Conservation (phyloP, 1,140 invertebrate species). For the Lepidurus packardi region DNA sequence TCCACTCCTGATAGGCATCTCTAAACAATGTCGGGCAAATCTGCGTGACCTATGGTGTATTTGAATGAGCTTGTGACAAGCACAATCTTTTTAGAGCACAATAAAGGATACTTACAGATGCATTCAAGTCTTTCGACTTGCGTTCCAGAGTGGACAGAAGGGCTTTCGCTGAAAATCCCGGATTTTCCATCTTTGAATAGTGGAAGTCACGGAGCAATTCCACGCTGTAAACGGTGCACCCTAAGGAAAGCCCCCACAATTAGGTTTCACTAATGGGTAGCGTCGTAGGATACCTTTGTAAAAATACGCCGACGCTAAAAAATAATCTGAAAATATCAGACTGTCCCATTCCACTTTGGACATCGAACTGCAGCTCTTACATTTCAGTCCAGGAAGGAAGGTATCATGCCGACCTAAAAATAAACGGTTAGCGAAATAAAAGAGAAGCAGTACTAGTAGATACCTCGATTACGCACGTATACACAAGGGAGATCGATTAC, state of each 20-base stretch:
- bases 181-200: not conserved
- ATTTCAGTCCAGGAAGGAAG: not conserved
- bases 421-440: constrained; percentile 6
- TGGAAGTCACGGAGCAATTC: not conserved
- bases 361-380: not conserved
- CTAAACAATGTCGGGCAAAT: not conserved
- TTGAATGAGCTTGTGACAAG: not conserved
- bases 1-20: too few species aligned
- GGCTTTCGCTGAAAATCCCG: not conserved
- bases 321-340: not conserved
- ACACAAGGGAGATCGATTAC: not conserved
- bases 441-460: not conserved
- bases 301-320: not conserved
- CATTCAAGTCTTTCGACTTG: not conserved
- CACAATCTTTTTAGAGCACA: not conserved
- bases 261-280: not conserved
- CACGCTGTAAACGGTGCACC: not conserved
- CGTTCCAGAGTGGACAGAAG: not conserved
- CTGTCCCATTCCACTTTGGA: not conserved
- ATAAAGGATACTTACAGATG: constrained; percentile 1
- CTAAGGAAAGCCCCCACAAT: not conserved
- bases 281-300: not conserved
- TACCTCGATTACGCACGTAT: not conserved
- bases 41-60: not conserved
- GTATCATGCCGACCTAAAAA: not conserved